phyloP scores from a whole-genome alignment of 2,113 vertebrate genomes.

The Muntiacus muntjak region DNA sequence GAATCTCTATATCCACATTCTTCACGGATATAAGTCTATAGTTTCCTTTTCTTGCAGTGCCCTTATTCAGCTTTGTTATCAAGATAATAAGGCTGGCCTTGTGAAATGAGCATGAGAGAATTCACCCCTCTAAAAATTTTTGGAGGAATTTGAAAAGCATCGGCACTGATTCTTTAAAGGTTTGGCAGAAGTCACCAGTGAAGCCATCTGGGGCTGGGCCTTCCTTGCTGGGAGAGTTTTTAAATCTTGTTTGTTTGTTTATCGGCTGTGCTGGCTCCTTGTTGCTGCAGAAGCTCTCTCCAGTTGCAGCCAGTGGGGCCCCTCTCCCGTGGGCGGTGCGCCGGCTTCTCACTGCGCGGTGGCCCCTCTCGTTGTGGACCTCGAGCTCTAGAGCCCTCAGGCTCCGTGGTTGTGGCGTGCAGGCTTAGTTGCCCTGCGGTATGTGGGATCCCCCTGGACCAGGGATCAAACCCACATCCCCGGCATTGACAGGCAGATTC shows the following conservation, averaged over 20 bases:
- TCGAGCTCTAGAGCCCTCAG: not conserved
- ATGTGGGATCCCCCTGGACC: not conserved
- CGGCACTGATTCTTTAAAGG: not conserved
- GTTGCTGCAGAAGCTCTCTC: not conserved
- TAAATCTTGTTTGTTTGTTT: not conserved
- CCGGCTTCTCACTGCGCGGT: fast-evolving
- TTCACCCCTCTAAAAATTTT: not conserved
- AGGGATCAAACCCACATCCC: not conserved
- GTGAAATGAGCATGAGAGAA: not conserved
- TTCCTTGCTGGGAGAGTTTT: not conserved
- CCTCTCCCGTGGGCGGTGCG: not conserved
- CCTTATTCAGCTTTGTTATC: not conserved
- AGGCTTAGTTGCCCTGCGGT: not conserved
- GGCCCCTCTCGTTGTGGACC: not conserved
- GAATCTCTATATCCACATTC: not conserved
- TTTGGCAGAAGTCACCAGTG: not conserved
- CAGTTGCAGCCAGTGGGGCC: not conserved
- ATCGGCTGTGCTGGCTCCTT: not conserved
- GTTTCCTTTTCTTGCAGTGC: not conserved
- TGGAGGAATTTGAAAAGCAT: not conserved
- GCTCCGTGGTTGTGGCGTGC: not conserved
- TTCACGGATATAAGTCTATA: not conserved
- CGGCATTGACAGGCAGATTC: not conserved
- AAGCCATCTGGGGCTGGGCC: not conserved
- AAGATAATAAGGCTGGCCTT: not conserved